Evolutionary conservation across 2,113 vertebrate species (phyloP).

Genomic region (Tapirus terrestris): DNA sequence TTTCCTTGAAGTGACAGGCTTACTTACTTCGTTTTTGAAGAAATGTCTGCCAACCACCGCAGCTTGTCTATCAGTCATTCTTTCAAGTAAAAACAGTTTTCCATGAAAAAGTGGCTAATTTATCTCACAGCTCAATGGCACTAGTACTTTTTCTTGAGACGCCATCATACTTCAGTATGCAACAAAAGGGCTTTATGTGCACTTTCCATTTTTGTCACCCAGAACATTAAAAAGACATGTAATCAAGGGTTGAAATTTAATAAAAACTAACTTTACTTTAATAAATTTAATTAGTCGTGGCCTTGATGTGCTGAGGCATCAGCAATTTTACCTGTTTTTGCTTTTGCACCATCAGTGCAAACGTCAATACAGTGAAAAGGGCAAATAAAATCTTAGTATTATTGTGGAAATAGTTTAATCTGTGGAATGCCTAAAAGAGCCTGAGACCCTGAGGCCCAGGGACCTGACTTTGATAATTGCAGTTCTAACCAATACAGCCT

Average conservation of each 20-base stretch:
- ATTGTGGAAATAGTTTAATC: not conserved
- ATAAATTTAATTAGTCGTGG: not conserved
- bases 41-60: slow-evolving; percentile 47
- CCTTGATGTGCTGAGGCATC: not conserved
- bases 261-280: not conserved
- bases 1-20: slow-evolving; percentile 61
- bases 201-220: not conserved
- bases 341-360: not conserved
- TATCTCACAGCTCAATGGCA: not conserved
- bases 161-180: not conserved
- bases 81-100: slow-evolving; percentile 54
- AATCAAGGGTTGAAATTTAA: not conserved
- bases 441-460: not conserved
- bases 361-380: not conserved
- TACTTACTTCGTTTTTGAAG: slow-evolving; percentile 35
- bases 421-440: not conserved
- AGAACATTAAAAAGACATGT: not conserved
- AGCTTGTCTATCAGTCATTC: slow-evolving; percentile 54
- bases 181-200: not conserved
- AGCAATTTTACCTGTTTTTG: not conserved
- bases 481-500: not conserved
- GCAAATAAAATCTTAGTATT: not conserved
- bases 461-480: not conserved
- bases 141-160: not conserved
- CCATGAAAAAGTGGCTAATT: slow-evolving; percentile 43